phyloP scores from a whole-genome alignment of 2,113 vertebrate genomes.

The Neodon shergylaensis region DNA sequence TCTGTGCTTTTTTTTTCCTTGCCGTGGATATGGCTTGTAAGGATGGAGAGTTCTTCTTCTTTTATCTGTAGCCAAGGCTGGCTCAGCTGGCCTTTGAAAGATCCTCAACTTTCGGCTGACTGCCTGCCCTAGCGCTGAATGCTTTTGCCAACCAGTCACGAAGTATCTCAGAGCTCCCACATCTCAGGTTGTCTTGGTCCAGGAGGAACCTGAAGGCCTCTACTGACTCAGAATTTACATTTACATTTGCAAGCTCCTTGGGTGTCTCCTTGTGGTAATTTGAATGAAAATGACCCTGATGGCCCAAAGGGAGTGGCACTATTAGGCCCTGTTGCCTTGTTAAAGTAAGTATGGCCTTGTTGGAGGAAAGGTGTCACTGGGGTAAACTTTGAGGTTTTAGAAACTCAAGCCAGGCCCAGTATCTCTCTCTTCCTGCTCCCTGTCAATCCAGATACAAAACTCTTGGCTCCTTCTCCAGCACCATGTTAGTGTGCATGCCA shows the following conservation, averaged over 20 bases:
- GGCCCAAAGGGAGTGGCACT: no score
- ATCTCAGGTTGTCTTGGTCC: not conserved
- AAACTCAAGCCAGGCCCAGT: not conserved
- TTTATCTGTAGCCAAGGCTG: conserved; percentile 49
- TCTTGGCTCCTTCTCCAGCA: not conserved
- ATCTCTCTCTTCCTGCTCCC: not conserved
- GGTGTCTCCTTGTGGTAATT: not conserved
- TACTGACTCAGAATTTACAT: conserved; percentile 8
- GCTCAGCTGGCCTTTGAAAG: conserved; percentile 35
- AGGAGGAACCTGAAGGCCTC: not conserved
- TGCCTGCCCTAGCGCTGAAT: not conserved
- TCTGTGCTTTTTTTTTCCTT: conserved; percentile 54
- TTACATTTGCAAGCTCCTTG: conserved; percentile 27
- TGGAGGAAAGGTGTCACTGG: not conserved
- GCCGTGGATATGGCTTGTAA: conserved; percentile 45
- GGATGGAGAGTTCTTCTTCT: conserved; percentile 51
- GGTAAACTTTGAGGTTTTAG: not conserved
- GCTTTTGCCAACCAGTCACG: not conserved
- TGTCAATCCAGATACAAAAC: not conserved
- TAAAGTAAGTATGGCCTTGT: not conserved
- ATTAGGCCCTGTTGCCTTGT: not conserved
- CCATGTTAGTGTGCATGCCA: no score
- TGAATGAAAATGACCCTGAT: not conserved
- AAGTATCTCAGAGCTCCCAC: not conserved
- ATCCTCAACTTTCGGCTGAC: not conserved